Evolutionary conservation across 2,888 invertebrate species (phyloP).

Genomic region (Iphiclides podalirius): DNA sequence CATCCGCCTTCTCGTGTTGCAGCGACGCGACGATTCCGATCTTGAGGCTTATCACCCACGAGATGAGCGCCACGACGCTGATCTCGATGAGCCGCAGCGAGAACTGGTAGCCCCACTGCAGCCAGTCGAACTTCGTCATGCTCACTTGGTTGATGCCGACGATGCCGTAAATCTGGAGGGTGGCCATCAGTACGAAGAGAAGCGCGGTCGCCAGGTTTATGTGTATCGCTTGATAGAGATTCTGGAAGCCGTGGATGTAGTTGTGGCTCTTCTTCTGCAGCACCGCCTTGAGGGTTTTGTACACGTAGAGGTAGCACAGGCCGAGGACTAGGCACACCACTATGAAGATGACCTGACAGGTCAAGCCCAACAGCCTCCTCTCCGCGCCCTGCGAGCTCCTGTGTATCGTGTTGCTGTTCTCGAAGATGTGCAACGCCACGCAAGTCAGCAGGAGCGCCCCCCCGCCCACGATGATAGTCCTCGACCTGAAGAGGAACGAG

Average conservation of each 20-base stretch:
- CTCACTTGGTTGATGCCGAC: conserved; percentile 74
- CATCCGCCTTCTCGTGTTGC: conserved; percentile 86
- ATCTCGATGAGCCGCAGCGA: conserved; percentile 92
- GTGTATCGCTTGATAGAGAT: conserved; percentile 92
- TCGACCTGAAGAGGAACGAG: conserved; percentile 86
- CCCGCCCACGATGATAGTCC: conserved; percentile 88
- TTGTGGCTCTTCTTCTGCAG: conserved; percentile 88
- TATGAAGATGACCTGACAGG: conserved; percentile 92
- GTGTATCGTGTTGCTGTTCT: conserved; percentile 78
- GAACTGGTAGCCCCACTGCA: conserved; percentile 95
- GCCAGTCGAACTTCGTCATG: conserved; percentile 88
- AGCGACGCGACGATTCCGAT: conserved; percentile 77
- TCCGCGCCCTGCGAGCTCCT: conserved; percentile 68
- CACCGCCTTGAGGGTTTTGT: conserved; percentile 87
- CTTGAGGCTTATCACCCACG: conserved; percentile 91
- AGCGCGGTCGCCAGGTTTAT: conserved; percentile 93
- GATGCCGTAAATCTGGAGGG: conserved; percentile 90
- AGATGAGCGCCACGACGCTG: conserved; percentile 90
- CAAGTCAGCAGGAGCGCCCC: conserved; percentile 89
- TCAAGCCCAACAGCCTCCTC: conserved; percentile 84
- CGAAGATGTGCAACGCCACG: conserved; percentile 89
- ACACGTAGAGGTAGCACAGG: conserved; percentile 91
- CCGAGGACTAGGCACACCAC: conserved; percentile 91
- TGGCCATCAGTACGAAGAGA: conserved; percentile 90
- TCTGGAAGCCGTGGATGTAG: conserved; percentile 88